These are phyloP conservation scores for Meliscaeva auricollis DNA, from an alignment of 2,888 invertebrate species.

Conservation along the genomic window DNA sequence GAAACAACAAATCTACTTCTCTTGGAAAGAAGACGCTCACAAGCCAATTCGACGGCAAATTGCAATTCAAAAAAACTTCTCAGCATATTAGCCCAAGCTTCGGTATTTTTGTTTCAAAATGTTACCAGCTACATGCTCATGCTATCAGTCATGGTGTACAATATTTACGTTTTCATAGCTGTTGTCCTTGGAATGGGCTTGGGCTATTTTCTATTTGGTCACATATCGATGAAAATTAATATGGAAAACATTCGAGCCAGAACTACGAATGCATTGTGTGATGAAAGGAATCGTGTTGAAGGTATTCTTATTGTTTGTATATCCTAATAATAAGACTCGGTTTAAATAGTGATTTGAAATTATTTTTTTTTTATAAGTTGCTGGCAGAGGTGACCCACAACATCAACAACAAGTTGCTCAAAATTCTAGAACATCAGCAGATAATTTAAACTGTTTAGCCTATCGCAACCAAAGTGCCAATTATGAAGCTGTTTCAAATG, in stretches of 20 bases:
- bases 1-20: conserved; percentile 78
- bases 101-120: conserved; percentile 83
- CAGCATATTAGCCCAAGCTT: conserved; percentile 70
- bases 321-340: not conserved
- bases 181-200: conserved; percentile 87
- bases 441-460: conserved; percentile 5
- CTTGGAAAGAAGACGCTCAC: conserved; percentile 37
- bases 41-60: conserved; percentile 2
- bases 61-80: conserved; percentile 60
- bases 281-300: conserved; percentile 81
- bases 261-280: conserved; percentile 83
- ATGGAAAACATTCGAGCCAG: conserved; percentile 84
- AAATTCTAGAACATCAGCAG: conserved; percentile 18
- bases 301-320: conserved; percentile 53
- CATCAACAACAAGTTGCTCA: conserved; percentile 18
- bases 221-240: conserved; percentile 85
- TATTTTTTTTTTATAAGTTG: conserved; percentile 5
- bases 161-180: conserved; percentile 88
- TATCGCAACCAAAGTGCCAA: conserved; percentile 22
- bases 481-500: conserved; percentile 26
- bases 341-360: too few relatives aligned
- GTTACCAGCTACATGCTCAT: conserved; percentile 89
- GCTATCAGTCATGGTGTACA: conserved; percentile 90
- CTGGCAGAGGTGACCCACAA: too few relatives aligned
- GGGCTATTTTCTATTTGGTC: conserved; percentile 86